Evolutionary conservation across 2,888 invertebrate species (phyloP).

Genomic region (Agapetus fuscipes): DNA sequence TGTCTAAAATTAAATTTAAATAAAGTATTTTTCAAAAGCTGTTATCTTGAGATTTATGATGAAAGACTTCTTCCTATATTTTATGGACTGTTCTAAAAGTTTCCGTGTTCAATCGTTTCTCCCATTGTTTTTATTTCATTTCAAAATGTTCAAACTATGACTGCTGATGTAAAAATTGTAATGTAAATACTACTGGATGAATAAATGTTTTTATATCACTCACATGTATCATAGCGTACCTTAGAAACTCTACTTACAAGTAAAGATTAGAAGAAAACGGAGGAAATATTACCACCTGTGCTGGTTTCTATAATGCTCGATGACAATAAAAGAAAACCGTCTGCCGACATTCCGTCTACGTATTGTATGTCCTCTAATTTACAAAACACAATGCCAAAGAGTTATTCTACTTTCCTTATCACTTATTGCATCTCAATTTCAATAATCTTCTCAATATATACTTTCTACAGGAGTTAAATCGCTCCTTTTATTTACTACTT

Average conservation of each 20-base stretch:
- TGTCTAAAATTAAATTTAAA: too few relatives aligned
- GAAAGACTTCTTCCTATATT: conserved; percentile 18
- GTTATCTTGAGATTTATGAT: conserved; percentile 5
- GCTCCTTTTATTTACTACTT: too few relatives aligned
- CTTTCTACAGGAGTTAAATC: too few relatives aligned
- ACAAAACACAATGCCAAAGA: background rate
- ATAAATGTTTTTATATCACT: conserved; percentile 17
- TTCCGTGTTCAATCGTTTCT: too few relatives aligned
- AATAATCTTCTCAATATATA: too few relatives aligned
- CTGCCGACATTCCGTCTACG: background rate
- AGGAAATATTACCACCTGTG: conserved; percentile 20
- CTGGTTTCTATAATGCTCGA: conserved; percentile 12
- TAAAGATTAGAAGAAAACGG: conserved; percentile 15
- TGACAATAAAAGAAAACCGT: conserved; percentile 15
- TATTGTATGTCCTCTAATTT: background rate
- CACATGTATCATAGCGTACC: conserved; percentile 17
- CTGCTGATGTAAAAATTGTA: conserved; percentile 10
- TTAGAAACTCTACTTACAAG: conserved; percentile 17
- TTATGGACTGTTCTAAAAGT: conserved; percentile 19
- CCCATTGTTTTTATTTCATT: conserved; percentile 4
- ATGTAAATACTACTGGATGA: conserved; percentile 11
- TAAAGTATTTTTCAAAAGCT: conserved; percentile 12
- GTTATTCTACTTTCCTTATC: background rate
- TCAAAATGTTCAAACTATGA: conserved; percentile 5
- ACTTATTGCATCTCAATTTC: background rate